These are phyloP conservation scores for Neosilurus hyrtlii DNA, from an alignment of 2,797 vertebrate species.

Conservation along the genomic window DNA sequence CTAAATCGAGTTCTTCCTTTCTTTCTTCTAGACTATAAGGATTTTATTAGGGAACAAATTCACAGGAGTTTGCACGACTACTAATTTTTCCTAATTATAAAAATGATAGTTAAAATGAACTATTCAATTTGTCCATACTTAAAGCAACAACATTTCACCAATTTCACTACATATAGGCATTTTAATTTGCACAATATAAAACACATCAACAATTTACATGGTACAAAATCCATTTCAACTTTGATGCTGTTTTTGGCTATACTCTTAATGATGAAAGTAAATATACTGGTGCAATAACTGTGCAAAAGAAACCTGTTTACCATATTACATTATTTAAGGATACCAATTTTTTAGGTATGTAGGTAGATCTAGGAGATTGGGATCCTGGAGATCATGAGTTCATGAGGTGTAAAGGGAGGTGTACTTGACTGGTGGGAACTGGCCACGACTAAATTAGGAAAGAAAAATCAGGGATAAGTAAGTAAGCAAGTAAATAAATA, in stretches of 20 bases:
- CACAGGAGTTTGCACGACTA: background rate
- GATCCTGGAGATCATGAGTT: too few relatives aligned
- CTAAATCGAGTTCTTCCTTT: constrained; percentile 35
- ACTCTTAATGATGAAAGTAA: background rate
- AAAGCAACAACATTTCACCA: background rate
- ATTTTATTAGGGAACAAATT: background rate
- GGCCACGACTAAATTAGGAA: too few relatives aligned
- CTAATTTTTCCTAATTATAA: background rate
- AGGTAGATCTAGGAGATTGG: too few relatives aligned
- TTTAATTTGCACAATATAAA: background rate
- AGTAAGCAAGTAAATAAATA: too few relatives aligned
- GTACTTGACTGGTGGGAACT: too few relatives aligned
- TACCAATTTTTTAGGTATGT: too few relatives aligned
- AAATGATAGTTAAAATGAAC: background rate
- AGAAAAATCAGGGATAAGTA: too few relatives aligned
- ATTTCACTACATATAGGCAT: background rate
- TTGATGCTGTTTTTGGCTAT: background rate
- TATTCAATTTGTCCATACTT: background rate
- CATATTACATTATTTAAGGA: background rate
- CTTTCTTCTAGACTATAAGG: background rate
- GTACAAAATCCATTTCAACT: background rate
- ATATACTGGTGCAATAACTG: background rate
- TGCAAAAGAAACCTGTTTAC: background rate
- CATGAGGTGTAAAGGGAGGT: too few relatives aligned
- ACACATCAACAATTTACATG: background rate